Evolutionary conservation across 2,113 vertebrate genomes (phyloP).

Genomic region (Nestor notabilis): DNA sequence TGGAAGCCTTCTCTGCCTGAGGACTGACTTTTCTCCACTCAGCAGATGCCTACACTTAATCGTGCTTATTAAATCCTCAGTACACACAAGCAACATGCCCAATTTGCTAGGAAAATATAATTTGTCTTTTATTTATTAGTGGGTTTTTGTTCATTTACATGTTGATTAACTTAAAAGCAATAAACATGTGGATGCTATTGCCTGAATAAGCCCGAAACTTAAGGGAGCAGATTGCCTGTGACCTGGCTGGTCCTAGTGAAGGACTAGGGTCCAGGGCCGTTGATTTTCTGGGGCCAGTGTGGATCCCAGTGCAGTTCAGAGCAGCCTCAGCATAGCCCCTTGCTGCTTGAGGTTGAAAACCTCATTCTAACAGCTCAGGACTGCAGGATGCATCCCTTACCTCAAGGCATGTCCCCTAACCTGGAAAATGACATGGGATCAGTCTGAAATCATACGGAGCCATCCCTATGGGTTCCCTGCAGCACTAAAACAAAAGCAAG

Average conservation of each 20-base stretch:
- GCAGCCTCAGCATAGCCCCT: not conserved
- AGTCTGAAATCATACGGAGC: not conserved
- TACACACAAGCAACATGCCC: not conserved
- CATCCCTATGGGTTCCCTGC: not conserved
- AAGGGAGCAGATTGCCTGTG: not conserved
- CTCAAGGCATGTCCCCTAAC: fast-evolving
- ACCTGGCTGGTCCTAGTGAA: fast-evolving
- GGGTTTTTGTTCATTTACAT: not conserved
- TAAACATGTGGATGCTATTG: not conserved
- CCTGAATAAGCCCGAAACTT: not conserved
- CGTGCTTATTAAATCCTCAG: not conserved
- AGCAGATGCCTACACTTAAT: not conserved
- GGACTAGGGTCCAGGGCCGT: not conserved
- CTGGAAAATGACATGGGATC: fast-evolving
- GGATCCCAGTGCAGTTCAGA: not conserved
- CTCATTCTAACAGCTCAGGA: not conserved
- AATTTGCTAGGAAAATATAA: constrained; percentile 10
- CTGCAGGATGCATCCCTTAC: not conserved
- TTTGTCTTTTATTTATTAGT: not conserved
- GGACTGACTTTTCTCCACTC: not conserved
- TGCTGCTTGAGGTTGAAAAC: not conserved
- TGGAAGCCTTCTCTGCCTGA: not conserved
- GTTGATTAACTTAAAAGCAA: not conserved
- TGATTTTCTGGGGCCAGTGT: not conserved
- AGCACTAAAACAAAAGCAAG: fast-evolving